Percentiles rank a stretch among this genome's conserved stretches.
Conservation (phyloP, 2,888 invertebrate genomes). For the Molorchus minor region DNA sequence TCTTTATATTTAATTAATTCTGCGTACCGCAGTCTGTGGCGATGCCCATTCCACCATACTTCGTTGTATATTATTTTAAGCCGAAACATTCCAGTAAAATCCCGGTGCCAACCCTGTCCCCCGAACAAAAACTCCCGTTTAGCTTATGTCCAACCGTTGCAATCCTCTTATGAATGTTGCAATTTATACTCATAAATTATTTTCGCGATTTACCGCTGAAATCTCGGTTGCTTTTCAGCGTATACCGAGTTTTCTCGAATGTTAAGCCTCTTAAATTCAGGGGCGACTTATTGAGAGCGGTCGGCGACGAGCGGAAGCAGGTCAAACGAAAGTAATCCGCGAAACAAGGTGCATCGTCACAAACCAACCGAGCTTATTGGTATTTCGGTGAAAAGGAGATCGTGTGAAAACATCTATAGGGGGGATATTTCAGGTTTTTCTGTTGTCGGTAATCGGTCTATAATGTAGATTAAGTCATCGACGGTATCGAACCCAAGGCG, state of each 20-base stretch:
- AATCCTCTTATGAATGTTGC: background rate
- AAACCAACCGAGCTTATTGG: conserved; percentile 1
- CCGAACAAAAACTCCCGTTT: no score
- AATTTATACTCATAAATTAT: conserved; percentile 9
- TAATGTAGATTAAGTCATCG: conserved; percentile 41
- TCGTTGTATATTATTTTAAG: no score
- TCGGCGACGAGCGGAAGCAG: background rate
- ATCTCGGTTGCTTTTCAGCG: conserved; percentile 2
- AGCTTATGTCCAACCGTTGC: background rate
- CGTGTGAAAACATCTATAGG: conserved; percentile 2
- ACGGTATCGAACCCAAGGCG: no score
- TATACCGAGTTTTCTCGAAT: conserved; percentile 8
- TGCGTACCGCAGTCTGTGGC: no score
- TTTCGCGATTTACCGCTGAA: conserved; percentile 6
- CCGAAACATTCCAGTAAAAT: no score
- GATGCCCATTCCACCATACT: no score
- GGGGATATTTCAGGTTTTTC: conserved; percentile 8
- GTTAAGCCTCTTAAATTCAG: conserved; percentile 16
- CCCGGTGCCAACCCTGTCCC: no score
- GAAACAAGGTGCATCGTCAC: background rate
- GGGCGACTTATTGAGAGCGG: conserved; percentile 2
- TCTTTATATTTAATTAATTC: no score
- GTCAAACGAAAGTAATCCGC: conserved; percentile 10
- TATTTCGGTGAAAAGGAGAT: background rate
- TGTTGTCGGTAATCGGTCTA: conserved; percentile 21